A percentile compares a stretch with the other conserved stretches of the same genome.
phyloP scores from a whole-genome alignment of 1,140 invertebrate species.

The Telenomus remus region DNA sequence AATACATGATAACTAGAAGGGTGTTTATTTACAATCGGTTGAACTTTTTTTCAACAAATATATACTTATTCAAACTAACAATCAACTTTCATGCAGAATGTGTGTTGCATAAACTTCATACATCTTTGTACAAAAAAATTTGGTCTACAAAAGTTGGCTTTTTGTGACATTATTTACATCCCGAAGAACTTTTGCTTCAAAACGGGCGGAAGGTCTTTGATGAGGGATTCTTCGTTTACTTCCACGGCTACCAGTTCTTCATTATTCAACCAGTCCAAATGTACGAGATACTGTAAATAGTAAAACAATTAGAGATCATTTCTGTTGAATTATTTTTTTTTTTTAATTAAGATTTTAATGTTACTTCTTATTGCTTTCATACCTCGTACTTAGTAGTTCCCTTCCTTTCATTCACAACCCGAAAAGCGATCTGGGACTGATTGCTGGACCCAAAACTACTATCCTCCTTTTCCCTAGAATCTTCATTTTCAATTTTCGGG shows the following conservation, averaged over 20 bases:
- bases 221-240: slow-evolving; percentile 79
- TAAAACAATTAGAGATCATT: slow-evolving; percentile 21
- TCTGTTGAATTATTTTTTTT: too few species aligned
- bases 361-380: not conserved
- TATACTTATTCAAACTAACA: too few species aligned
- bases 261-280: slow-evolving; percentile 77
- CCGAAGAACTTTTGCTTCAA: slow-evolving; percentile 80
- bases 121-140: too few species aligned
- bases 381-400: slow-evolving; percentile 74
- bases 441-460: slow-evolving; percentile 64
- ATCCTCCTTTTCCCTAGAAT: slow-evolving; percentile 67
- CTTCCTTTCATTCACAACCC: slow-evolving; percentile 52
- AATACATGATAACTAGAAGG: too few species aligned
- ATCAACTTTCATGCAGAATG: too few species aligned
- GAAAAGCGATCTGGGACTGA: slow-evolving; percentile 66
- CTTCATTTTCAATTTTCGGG: slow-evolving; percentile 66
- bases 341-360: too few species aligned
- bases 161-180: slow-evolving; percentile 59
- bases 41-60: too few species aligned
- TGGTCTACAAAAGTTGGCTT: too few species aligned
- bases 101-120: too few species aligned
- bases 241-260: slow-evolving; percentile 82
- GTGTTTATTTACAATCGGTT: too few species aligned
- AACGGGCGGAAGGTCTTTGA: slow-evolving; percentile 79
- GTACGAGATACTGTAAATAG: slow-evolving; percentile 80